Evolutionary conservation across 2,888 invertebrate species (phyloP).

Genomic region (Eilema caniola): DNA sequence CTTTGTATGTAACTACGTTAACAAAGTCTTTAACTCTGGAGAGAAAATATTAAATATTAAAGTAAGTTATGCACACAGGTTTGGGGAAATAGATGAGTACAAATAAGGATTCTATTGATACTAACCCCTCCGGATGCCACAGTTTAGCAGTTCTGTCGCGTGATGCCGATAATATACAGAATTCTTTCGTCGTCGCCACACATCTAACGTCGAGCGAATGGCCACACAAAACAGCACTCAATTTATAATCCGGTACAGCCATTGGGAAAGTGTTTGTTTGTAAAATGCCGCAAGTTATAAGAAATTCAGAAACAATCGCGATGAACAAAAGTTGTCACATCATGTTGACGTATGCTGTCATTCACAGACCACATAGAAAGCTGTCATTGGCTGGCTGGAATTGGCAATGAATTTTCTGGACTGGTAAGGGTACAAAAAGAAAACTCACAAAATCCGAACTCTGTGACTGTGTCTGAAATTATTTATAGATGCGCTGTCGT

Average conservation of each 20-base stretch:
- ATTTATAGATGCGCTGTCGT: too few relatives aligned
- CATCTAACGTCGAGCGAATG: slow-evolving; percentile 96
- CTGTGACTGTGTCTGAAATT: too few relatives aligned
- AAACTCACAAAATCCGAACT: too few relatives aligned
- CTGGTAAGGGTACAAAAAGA: background rate
- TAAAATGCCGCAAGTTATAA: slow-evolving; percentile 18
- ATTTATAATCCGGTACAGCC: slow-evolving; percentile 89
- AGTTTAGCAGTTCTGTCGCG: slow-evolving; percentile 95
- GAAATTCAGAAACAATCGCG: slow-evolving; percentile 61
- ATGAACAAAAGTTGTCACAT: slow-evolving; percentile 73
- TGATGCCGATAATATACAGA: slow-evolving; percentile 94
- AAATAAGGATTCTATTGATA: slow-evolving; percentile 53
- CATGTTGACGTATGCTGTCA: slow-evolving; percentile 59
- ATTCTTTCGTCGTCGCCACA: slow-evolving; percentile 89
- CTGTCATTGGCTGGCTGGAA: background rate
- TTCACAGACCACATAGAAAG: background rate
- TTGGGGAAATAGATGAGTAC: slow-evolving; percentile 17
- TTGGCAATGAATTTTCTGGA: background rate
- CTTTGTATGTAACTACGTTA: slow-evolving; percentile 90
- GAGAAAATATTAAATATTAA: slow-evolving; percentile 31
- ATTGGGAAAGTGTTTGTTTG: slow-evolving; percentile 60
- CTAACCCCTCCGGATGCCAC: slow-evolving; percentile 94
- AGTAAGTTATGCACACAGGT: slow-evolving; percentile 17
- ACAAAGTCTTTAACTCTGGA: slow-evolving; percentile 88
- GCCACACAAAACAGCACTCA: slow-evolving; percentile 92